These are phyloP conservation scores for Dryas iulia DNA, from an alignment of 1,140 invertebrate genomes.

Conservation along the genomic window DNA sequence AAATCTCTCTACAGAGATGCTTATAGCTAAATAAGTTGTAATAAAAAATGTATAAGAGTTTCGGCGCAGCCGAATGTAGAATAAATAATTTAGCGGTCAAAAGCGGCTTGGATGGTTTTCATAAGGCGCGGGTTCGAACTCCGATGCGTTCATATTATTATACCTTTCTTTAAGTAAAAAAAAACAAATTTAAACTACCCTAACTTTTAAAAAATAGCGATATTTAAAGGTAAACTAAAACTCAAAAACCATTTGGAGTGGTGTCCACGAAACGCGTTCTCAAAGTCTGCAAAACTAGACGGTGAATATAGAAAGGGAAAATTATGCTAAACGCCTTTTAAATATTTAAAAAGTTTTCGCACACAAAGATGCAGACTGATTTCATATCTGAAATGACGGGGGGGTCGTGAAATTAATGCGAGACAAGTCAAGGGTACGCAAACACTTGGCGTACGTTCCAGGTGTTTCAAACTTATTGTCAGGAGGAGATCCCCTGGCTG, in stretches of 20 bases:
- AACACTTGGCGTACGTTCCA: slow-evolving; percentile 30
- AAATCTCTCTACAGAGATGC: too few relatives aligned
- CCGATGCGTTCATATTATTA: too few relatives aligned
- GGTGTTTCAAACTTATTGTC: slow-evolving; percentile 24
- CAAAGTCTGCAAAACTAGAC: neutral
- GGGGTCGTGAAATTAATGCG: slow-evolving; percentile 41
- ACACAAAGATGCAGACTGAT: slow-evolving; percentile 27
- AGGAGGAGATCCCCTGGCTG: slow-evolving; percentile 19
- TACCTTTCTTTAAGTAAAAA: too few relatives aligned
- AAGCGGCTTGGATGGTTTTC: too few relatives aligned
- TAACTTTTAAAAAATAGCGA: too few relatives aligned
- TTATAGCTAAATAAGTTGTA: too few relatives aligned
- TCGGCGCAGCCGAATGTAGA: too few relatives aligned
- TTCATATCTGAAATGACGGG: slow-evolving; percentile 26
- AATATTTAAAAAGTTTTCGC: slow-evolving; percentile 14
- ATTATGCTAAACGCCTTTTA: slow-evolving; percentile 7
- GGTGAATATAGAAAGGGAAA: slow-evolving; percentile 1
- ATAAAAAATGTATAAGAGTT: too few relatives aligned
- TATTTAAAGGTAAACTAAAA: neutral
- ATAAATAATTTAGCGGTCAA: too few relatives aligned
- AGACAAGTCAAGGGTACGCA: slow-evolving; percentile 39
- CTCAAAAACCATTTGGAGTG: neutral
- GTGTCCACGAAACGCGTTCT: neutral
- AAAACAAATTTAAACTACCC: too few relatives aligned
- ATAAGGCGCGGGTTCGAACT: too few relatives aligned